These are phyloP conservation scores for Folsomia manolachei DNA, from an alignment of 2,888 invertebrate species.

Conservation along the genomic window DNA sequence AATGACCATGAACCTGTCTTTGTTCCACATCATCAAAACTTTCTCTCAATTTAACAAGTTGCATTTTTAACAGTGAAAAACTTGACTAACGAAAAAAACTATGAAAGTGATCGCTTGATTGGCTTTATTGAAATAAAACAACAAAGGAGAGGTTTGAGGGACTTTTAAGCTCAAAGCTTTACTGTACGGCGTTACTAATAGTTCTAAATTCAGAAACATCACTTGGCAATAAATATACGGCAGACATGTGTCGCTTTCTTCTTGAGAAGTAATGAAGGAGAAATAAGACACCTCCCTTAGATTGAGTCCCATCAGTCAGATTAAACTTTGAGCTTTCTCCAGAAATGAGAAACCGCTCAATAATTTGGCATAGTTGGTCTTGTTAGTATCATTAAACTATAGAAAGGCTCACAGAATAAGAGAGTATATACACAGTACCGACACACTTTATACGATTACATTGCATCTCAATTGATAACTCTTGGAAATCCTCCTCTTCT, in stretches of 20 bases:
- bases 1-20: background rate
- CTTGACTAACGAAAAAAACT: too few relatives aligned
- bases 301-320: background rate
- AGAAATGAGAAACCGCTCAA: background rate
- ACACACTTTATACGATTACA: background rate
- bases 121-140: too few relatives aligned
- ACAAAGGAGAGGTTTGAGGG: too few relatives aligned
- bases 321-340: constrained; percentile 2
- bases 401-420: constrained; percentile 1
- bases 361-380: background rate
- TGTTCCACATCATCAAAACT: too few relatives aligned
- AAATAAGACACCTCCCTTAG: background rate
- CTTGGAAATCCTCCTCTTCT: background rate
- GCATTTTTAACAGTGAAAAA: too few relatives aligned
- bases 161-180: too few relatives aligned
- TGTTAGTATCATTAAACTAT: background rate
- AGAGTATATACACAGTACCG: background rate
- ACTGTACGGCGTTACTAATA: too few relatives aligned
- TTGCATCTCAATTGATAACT: background rate
- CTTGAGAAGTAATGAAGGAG: constrained; percentile 1
- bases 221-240: too few relatives aligned
- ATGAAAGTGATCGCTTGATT: too few relatives aligned
- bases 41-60: too few relatives aligned
- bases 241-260: background rate
- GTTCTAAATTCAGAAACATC: too few relatives aligned